Evolutionary conservation across 2,888 invertebrate genomes (phyloP).

Genomic region (Andricus quercusramuli): DNA sequence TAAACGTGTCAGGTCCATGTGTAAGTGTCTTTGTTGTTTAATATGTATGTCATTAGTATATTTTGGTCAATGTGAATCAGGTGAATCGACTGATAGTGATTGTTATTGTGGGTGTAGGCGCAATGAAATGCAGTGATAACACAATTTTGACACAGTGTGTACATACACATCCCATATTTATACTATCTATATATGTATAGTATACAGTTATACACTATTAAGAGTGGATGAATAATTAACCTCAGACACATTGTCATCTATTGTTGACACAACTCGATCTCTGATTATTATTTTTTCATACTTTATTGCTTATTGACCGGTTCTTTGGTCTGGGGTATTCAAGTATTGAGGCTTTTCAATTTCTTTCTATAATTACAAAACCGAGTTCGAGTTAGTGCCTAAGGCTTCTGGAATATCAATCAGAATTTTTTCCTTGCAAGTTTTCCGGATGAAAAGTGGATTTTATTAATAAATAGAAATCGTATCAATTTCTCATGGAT

Average conservation of each 20-base stretch:
- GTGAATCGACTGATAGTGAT: slow-evolving; percentile 25
- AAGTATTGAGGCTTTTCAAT: too few species aligned
- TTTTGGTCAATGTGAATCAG: neutral
- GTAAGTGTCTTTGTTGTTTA: slow-evolving; percentile 12
- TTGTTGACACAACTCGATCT: slow-evolving; percentile 33
- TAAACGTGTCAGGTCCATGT: slow-evolving; percentile 38
- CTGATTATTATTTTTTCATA: neutral
- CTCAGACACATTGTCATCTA: slow-evolving; percentile 12
- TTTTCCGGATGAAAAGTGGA: neutral
- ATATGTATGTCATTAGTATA: slow-evolving; percentile 26
- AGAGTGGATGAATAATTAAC: slow-evolving; percentile 17
- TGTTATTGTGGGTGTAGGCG: slow-evolving; percentile 14
- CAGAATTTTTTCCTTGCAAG: neutral
- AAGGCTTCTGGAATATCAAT: neutral
- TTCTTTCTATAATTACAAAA: neutral
- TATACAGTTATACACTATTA: slow-evolving; percentile 10
- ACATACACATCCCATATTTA: slow-evolving; percentile 30
- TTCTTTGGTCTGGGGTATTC: too few species aligned
- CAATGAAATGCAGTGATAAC: slow-evolving; percentile 41
- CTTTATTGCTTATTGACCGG: neutral
- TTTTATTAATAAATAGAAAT: neutral
- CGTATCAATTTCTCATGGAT: neutral
- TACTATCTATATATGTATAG: slow-evolving; percentile 41
- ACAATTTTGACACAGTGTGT: slow-evolving; percentile 20
- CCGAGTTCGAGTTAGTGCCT: slow-evolving; percentile 12